Base-by-base conservation (phyloP, 2,888 invertebrate species). In the Drosophila kuntzei region DNA sequence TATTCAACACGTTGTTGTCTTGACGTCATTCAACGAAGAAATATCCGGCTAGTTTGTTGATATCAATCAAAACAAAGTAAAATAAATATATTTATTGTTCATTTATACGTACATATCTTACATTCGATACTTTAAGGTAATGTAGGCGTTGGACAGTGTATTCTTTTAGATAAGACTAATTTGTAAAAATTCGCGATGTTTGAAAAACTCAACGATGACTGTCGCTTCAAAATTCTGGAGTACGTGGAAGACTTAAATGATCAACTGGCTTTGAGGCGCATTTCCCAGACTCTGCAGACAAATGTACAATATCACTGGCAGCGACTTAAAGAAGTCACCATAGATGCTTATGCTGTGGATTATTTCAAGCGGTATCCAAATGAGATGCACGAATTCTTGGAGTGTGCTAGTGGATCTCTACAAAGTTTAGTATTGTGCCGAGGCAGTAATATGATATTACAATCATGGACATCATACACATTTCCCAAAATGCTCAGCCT, bases 151-250 rank as follows among this genome's bases (percentile, higher is more conserved):
- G 3, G 1, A 3, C 0, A 12, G 11, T 12, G 32, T 12, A 12
- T 32, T 4, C 32, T 32, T 32, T 32, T 44, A 8, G 22, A 43
- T 14, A 22, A 32, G 12, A 47, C n/a, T 18, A 11, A 5, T 14
- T 5, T 32, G 27, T 27, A 7, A 12, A 37, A 32, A 37, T 25
- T 22, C 12, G 11, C 41, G 44, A 64, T 78, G 76, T 46, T 66
- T 22, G 43, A 66, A 9, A 49, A 36, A 25, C 64, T 87, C 1
- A 82, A 84, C 44, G 72, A 79, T 22, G 78, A 89, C 32, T 68
- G 84, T 25, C 79, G 71, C 69, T 44, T 77, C 0, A 8, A 62
- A 11, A 73, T 87, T 12, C 58, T 87, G 0, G 14, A 55, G 12
- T 72, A 59, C 54, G 29, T 82, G 4, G 32, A 60, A 3, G 44